phyloP scores from a whole-genome alignment of 2,113 vertebrate species.

The Bubo bubo region DNA sequence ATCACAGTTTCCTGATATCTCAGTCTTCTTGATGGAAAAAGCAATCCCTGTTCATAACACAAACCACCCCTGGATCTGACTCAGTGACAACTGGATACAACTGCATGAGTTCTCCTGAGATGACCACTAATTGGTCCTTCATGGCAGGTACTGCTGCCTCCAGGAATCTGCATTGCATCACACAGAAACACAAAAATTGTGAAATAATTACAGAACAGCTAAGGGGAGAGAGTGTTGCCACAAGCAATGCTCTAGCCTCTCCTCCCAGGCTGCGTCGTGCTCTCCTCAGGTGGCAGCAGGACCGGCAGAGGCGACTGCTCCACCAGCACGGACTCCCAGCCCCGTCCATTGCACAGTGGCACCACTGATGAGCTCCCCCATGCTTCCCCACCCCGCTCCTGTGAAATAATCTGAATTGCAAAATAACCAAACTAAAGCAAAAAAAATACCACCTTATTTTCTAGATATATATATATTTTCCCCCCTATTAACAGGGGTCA shows the following conservation, averaged over 20 bases:
- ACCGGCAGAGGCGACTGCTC: neutral
- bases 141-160: constrained; percentile 33
- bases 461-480: neutral
- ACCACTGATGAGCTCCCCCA: neutral
- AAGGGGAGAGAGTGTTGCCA: constrained; percentile 33
- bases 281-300: neutral
- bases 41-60: neutral
- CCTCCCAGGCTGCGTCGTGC: neutral
- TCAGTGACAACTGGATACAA: neutral
- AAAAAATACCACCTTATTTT: neutral
- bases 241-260: constrained; percentile 34
- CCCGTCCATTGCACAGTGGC: neutral
- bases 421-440: constrained; percentile 17
- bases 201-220: constrained; percentile 68
- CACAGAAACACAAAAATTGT: constrained; percentile 25
- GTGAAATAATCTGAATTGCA: neutral
- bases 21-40: neutral
- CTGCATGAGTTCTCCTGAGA: constrained; percentile 20
- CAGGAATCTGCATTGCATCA: constrained; percentile 68
- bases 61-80: neutral
- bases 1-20: neutral
- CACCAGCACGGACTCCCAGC: accelerated
- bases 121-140: constrained; percentile 50
- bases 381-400: neutral
- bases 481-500: neutral